A percentile compares a stretch with the other conserved stretches of the same genome.
Evolutionary conservation across 1,140 invertebrate genomes (phyloP).

Genomic region (Drosophila pectinifera): DNA sequence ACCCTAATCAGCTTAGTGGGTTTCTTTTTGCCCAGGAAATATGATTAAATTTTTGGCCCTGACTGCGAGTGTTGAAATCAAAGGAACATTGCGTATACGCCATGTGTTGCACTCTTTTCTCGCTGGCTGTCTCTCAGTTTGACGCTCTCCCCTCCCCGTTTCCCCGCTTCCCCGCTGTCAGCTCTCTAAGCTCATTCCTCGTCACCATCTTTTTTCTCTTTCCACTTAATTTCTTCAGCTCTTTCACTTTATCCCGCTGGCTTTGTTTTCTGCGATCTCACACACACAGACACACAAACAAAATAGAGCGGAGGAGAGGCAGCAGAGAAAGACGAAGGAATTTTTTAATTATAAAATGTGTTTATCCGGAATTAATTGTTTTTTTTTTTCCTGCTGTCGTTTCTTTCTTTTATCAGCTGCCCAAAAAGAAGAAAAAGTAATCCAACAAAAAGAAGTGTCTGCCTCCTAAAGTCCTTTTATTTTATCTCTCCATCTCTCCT

Average conservation of each 20-base stretch:
- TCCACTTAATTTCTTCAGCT: slow-evolving; percentile 68
- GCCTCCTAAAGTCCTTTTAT: slow-evolving; percentile 25
- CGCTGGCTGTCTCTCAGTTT: slow-evolving; percentile 7
- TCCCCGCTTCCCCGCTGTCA: slow-evolving; percentile 46
- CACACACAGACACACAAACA: slow-evolving; percentile 15
- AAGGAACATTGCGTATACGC: slow-evolving; percentile 75
- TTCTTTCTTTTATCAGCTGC: slow-evolving; percentile 35
- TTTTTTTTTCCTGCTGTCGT: slow-evolving; percentile 30
- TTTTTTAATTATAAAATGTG: slow-evolving; percentile 84
- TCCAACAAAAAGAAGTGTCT: slow-evolving; percentile 39
- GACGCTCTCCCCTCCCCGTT: not conserved
- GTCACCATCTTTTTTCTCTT: slow-evolving; percentile 38
- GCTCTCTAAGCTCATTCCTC: slow-evolving; percentile 54
- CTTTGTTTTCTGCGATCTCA: slow-evolving; percentile 46
- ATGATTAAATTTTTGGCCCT: slow-evolving; percentile 71
- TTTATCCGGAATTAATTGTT: slow-evolving; percentile 83
- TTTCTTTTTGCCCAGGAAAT: slow-evolving; percentile 15
- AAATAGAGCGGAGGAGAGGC: slow-evolving; percentile 7
- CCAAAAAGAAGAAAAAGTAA: slow-evolving; percentile 24
- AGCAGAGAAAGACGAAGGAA: slow-evolving; percentile 59
- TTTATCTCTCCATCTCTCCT: slow-evolving; percentile 40
- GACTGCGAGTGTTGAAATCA: slow-evolving; percentile 48
- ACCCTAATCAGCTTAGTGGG: slow-evolving; percentile 76
- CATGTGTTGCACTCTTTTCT: slow-evolving; percentile 60
- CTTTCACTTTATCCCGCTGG: slow-evolving; percentile 39